Base-by-base conservation (phyloP, 2,797 vertebrate species). In the Acrossocheilus fasciatus region DNA sequence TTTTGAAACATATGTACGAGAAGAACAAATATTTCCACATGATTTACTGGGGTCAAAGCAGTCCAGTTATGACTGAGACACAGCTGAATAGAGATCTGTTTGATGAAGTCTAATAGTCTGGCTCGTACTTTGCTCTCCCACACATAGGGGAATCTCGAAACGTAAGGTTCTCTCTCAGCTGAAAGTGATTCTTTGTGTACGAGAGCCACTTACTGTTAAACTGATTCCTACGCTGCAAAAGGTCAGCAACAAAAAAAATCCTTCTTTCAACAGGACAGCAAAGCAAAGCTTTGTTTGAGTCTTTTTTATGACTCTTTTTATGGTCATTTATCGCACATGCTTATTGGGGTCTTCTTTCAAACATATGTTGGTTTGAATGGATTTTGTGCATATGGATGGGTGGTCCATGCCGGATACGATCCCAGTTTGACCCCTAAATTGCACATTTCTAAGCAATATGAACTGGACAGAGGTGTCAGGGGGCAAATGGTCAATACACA, bases 381-480 rank as follows among this genome's bases (percentile, higher is more conserved):
- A 69, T 87, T 72, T 69, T 88, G 82, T 91, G 89, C 88, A 81
- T 89, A 79, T 89, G 89, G 83, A 92, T 89, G 95, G 95, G 95
- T 95, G 95, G 95, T 95, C 94, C 45, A 73, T 74, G 87, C 85
- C 82, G 76, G 91, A 91, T 76, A 88, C 93, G 93, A 95, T 94
- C 94, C 88, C 90, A 54, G 87, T 89, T 88, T 92, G 91, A 93
- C 89, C 92, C 92, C 81, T 90, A 89, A 87, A 89, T 76, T 8
- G 62, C 50, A 83, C 57, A 5, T 83, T 84, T 91, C 83, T 72
- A 86, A 91, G 83, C 89, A 47, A 86, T 62, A 89, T 94, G 92
- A 94, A 91, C 90, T 91, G 91, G 92, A 91, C 93, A 77, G 15
- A 66, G 68, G 89, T 87, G 88, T 92, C 91, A 91, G 14, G 83